Evolutionary conservation across 2,888 invertebrate species (phyloP).

Genomic region (Frankliniella intonsa): DNA sequence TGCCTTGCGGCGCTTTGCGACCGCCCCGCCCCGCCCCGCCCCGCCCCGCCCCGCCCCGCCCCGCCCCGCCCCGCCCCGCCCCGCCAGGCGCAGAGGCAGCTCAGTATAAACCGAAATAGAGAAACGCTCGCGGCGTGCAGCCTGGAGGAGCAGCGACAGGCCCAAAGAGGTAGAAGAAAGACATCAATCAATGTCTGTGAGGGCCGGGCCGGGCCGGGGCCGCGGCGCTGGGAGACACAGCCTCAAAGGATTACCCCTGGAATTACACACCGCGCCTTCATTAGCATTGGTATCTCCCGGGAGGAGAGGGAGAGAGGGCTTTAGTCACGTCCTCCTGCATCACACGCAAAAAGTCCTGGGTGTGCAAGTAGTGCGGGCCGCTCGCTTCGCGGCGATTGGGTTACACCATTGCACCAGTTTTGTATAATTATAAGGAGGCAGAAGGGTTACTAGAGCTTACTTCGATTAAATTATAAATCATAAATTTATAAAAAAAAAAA

Average conservation of each 20-base stretch:
- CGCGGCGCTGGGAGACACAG: neutral
- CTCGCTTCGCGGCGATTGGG: too few relatives aligned
- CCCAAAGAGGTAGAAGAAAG: neutral
- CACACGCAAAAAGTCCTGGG: too few relatives aligned
- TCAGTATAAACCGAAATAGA: too few relatives aligned
- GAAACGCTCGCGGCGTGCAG: too few relatives aligned
- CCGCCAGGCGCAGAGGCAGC: neutral
- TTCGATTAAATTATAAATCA: too few relatives aligned
- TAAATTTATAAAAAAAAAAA: too few relatives aligned
- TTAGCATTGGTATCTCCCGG: conserved; percentile 4
- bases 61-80: neutral
- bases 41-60: neutral
- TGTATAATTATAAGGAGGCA: too few relatives aligned
- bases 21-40: neutral
- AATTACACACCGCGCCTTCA: neutral
- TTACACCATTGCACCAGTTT: too few relatives aligned
- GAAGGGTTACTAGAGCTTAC: too few relatives aligned
- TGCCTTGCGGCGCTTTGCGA: neutral
- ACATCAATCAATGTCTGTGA: conserved; percentile 7
- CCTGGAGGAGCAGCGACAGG: neutral
- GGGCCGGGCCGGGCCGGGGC: neutral
- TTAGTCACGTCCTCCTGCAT: too few relatives aligned
- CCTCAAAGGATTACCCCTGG: conserved; percentile 23
- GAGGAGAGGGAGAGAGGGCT: neutral
- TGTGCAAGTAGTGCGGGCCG: too few relatives aligned